These are phyloP conservation scores for Conus betulinus DNA, from an alignment of 1,140 invertebrate genomes.

Conservation along the genomic window DNA sequence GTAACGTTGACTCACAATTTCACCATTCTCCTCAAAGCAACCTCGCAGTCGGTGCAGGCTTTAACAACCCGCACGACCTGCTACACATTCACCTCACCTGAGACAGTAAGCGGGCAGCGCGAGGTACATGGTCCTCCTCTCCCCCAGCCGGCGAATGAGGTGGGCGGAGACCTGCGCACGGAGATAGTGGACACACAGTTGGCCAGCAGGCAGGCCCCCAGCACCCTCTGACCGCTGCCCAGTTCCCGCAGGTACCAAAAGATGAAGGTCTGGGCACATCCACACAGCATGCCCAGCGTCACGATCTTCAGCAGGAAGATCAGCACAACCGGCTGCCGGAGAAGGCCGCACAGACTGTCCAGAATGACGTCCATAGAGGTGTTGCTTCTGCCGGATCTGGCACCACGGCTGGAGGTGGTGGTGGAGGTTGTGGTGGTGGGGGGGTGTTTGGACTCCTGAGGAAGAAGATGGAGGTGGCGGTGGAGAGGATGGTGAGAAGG, in stretches of 20 bases:
- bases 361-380: background rate
- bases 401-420: background rate
- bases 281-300: conserved; percentile 40
- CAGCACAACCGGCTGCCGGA: background rate
- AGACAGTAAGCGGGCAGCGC: conserved; percentile 7
- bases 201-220: conserved; percentile 36
- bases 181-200: conserved; percentile 77
- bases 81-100: background rate
- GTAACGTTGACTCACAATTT: no score
- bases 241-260: conserved; percentile 48
- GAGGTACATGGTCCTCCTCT: conserved; percentile 32
- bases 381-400: background rate
- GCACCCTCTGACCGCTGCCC: conserved; percentile 19
- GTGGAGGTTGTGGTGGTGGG: background rate
- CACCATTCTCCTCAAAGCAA: no score
- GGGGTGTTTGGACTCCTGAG: background rate
- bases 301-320: conserved; percentile 45
- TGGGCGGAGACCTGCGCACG: conserved; percentile 83
- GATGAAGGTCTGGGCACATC: conserved; percentile 36
- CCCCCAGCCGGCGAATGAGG: conserved; percentile 73
- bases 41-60: no score
- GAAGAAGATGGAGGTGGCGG: background rate
- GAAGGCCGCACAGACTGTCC: conserved; percentile 3
- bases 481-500: background rate
- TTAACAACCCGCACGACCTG: no score